Evolutionary conservation across 2,888 invertebrate genomes (phyloP).

Genomic region (Silvanus unidentatus): DNA sequence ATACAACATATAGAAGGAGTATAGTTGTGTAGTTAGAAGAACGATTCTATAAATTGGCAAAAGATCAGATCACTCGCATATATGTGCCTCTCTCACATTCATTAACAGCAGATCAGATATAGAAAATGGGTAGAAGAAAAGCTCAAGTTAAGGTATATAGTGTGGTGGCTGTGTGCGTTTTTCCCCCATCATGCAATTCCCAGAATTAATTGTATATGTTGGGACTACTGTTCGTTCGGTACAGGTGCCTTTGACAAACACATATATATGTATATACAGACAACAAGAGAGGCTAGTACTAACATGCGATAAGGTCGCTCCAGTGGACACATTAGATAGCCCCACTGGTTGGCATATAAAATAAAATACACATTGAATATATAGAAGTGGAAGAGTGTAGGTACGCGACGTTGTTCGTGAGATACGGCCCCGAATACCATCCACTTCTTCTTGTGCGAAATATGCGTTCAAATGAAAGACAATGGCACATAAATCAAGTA

Average conservation of each 20-base stretch:
- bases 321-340: constrained; percentile 20
- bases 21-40: constrained; percentile 17
- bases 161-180: constrained; percentile 15
- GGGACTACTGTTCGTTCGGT: constrained; percentile 9
- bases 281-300: not conserved
- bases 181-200: constrained; percentile 21
- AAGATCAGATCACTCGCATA: constrained; percentile 32
- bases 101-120: constrained; percentile 42
- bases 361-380: constrained; percentile 7
- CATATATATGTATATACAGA: constrained; percentile 24
- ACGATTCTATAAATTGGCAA: constrained; percentile 39
- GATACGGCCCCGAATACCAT: constrained; percentile 38
- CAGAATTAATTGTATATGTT: constrained; percentile 25
- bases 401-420: constrained; percentile 26
- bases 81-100: constrained; percentile 36
- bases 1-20: constrained; percentile 4
- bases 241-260: constrained; percentile 26
- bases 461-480: constrained; percentile 49
- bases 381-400: too few species aligned
- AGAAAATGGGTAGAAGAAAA: too few species aligned
- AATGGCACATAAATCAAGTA: constrained; percentile 48
- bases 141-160: too few species aligned
- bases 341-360: constrained; percentile 13
- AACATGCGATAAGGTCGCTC: constrained; percentile 3
- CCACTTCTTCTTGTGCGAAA: constrained; percentile 34